Evolutionary conservation across 2,113 vertebrate species (phyloP), one percentile per base, ranked within the genome.

Genomic region (Chaetodon auriga): DNA sequence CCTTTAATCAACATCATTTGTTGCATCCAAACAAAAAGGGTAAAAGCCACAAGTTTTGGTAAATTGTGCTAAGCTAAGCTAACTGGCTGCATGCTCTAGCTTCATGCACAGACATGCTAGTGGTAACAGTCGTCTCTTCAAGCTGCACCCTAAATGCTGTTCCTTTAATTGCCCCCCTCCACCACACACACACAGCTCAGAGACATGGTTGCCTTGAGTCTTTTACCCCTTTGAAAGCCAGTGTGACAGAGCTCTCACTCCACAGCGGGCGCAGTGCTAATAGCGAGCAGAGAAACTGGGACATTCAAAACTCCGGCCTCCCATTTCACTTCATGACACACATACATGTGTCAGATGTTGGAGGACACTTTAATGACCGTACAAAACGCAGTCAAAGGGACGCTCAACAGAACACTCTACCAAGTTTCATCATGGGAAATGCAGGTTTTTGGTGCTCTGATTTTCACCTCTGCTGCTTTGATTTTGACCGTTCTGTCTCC

Each of bases 271-370:
- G 36, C 41, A 54, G 5, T 54, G 41, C 30, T 51, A 25, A 63
- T 21, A 65, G 55, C 11, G n/a, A 69, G 57, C 65, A 65, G 70
- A 75, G 66, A 84, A 82, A 75, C 73, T 74, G 81, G 75, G 82
- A 46, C 62, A 63, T 66, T 80, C 6, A 68, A 18, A 80, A 62
- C 51, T 4, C 19, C 2, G 0, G 7, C 11, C 68, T 15, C 72
- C 45, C 53, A 1, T 78, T 84, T 84, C 81, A 78, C 68, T 36
- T 86, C 49, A 35, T 16, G 23, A 41, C 46, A 64, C 45, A 36
- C 41, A 16, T 23, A 61, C 45, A 41, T 7, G 7, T 71, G 57
- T 58, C 43, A 49, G 41, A 49, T 46, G 58, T 7, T 30, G n/a
- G 15, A 43, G 45, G 43, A 23, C 25, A 49, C 12, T 75, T 45